Conservation (phyloP, 1,140 invertebrate genomes). For the Leptinotarsa lineolata region DNA sequence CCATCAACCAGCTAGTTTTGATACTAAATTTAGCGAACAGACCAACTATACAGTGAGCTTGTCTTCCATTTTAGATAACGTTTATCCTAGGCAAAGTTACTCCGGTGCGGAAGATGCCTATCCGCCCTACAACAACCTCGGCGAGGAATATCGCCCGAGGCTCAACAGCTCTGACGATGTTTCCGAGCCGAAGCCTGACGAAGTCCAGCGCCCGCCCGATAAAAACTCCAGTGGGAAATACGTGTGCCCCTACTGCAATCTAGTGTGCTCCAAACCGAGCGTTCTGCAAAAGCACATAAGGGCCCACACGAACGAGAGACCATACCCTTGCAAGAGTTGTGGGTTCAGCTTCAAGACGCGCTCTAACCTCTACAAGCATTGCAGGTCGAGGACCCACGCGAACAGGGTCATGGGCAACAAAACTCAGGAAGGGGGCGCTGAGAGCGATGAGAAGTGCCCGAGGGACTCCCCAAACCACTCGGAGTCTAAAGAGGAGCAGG, state of each 20-base stretch:
- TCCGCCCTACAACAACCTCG: not conserved
- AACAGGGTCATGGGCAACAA: slow-evolving; percentile 57
- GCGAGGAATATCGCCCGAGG: slow-evolving; percentile 6
- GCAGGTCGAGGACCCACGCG: slow-evolving; percentile 77
- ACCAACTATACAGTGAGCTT: slow-evolving; percentile 35
- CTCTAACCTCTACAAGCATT: slow-evolving; percentile 92
- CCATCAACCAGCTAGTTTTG: slow-evolving; percentile 46
- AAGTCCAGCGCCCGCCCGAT: slow-evolving; percentile 32
- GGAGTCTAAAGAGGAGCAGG: slow-evolving; percentile 75
- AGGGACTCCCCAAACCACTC: slow-evolving; percentile 56
- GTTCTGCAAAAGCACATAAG: slow-evolving; percentile 92
- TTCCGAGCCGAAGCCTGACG: slow-evolving; percentile 30
- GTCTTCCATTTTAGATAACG: slow-evolving; percentile 49
- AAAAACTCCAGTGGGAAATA: slow-evolving; percentile 62
- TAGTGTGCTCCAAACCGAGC: slow-evolving; percentile 90
- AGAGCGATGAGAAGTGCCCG: slow-evolving; percentile 25
- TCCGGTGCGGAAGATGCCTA: slow-evolving; percentile 22
- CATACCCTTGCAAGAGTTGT: slow-evolving; percentile 86
- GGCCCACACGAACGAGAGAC: slow-evolving; percentile 89
- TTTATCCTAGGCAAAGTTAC: slow-evolving; percentile 35
- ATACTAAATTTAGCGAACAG: slow-evolving; percentile 44
- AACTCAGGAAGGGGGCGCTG: slow-evolving; percentile 39
- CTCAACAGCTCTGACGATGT: slow-evolving; percentile 24
- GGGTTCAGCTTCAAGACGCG: slow-evolving; percentile 94
- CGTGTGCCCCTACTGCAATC: slow-evolving; percentile 84